Conservation (phyloP, 2,113 vertebrate species). For the sheep (Ovis aries) region ARS-UI_Ramb_v3.0 NC_056055.1:1427501-1428000, state of each 20-base stretch:
- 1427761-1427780: fast-evolving
- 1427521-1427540: background rate
- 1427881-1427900: background rate
- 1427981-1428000: background rate
- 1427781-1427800: background rate
- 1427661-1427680: fast-evolving
- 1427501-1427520: background rate
- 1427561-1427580: background rate
- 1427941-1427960: background rate
- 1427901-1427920: background rate
- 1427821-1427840: no score
- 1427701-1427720: background rate
- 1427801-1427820: fast-evolving
- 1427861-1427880: background rate
- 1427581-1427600: background rate
- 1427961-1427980: fast-evolving
- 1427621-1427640: fast-evolving
- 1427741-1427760: background rate
- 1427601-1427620: fast-evolving
- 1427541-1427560: fast-evolving
- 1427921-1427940: background rate
- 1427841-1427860: background rate
- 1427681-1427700: fast-evolving
- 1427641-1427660: fast-evolving
- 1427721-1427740: background rate